phyloP scores from a whole-genome alignment of 2,888 invertebrate species.

The Nomada ferruginata region DNA sequence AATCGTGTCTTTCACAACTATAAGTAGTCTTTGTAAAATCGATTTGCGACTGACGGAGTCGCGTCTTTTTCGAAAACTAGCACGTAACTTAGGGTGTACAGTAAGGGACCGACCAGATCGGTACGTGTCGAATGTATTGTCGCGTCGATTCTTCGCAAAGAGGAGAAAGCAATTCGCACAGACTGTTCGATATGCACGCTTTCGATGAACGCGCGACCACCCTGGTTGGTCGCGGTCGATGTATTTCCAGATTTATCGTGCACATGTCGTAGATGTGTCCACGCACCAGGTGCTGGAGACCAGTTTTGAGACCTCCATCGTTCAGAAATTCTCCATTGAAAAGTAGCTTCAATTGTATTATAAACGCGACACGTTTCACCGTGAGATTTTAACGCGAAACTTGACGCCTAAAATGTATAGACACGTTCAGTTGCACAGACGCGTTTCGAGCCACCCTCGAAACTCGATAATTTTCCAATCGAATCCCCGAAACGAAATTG shows the following conservation, averaged over 20 bases:
- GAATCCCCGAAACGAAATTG: constrained; percentile 47
- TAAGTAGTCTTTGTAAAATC: constrained; percentile 69
- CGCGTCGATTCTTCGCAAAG: constrained; percentile 19
- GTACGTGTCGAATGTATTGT: background rate
- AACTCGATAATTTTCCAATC: too few relatives aligned
- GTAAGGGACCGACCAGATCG: constrained; percentile 6
- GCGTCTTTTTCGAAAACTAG: constrained; percentile 51
- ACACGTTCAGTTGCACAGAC: too few relatives aligned
- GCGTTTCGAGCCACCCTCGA: too few relatives aligned
- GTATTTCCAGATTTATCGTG: constrained; percentile 70
- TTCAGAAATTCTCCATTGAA: background rate
- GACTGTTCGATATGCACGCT: constrained; percentile 53
- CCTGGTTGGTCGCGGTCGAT: constrained; percentile 46
- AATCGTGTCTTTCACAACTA: constrained; percentile 77
- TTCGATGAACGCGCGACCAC: constrained; percentile 54
- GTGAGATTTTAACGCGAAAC: background rate
- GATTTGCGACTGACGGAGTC: constrained; percentile 54
- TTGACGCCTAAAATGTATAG: background rate
- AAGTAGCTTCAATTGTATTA: too few relatives aligned
- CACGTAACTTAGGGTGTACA: constrained; percentile 33
- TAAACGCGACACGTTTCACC: too few relatives aligned
- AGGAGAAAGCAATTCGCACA: constrained; percentile 9
- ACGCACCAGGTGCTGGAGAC: constrained; percentile 60
- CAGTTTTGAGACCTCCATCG: constrained; percentile 40
- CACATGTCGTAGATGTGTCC: constrained; percentile 74